Base-by-base conservation (phyloP, 2,888 invertebrate species). In the Branchinecta sandiegonensis region DNA sequence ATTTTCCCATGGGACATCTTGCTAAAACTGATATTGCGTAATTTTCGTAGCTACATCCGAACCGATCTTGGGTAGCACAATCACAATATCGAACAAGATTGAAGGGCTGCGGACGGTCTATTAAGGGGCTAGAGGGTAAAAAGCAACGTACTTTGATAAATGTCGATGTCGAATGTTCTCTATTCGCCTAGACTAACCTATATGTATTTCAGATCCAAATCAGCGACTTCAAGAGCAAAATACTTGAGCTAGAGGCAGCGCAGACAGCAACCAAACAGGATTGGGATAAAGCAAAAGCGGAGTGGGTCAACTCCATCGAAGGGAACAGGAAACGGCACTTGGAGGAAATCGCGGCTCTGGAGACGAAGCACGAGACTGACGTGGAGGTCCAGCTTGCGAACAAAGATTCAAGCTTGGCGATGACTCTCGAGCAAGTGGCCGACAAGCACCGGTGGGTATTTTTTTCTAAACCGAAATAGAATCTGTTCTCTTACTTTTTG, bases 171-270 rank as follows among this genome's bases (percentile, higher is more conserved):
- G 1, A 17, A 9, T n/a, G 48, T 76, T 1, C 69, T 77, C 6
- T 77, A 46, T 71, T 76, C 8, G 75, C 75, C 37, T 77, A 75
- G 72, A 37, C 6, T 37, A 37, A 37, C 37, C 37, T 37, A 5
- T 37, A 37, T 37, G 37, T 37, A 56, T 56, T 56, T 56, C 10
- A 56, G 63, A 56, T 56, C 14, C 8, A 56, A 56, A 56, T 56
- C 9, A 56, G 12, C 9, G 63, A 56, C 63, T 56, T 56, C n/a
- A 56, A 56, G 8, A 23, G 14, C n/a, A 56, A 56, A 56, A 56
- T 56, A 56, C 8, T 56, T 56, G 14, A 56, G 23, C 63, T 56
- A 17, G 63, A 56, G 23, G 23, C 63, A 17, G 63, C n/a, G 14
- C n/a, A 56, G 23, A 23, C n/a, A 17, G 63, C 63, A 10, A 1